Conservation (phyloP, 2,797 vertebrate species). For the Garrulus glandarius region DNA sequence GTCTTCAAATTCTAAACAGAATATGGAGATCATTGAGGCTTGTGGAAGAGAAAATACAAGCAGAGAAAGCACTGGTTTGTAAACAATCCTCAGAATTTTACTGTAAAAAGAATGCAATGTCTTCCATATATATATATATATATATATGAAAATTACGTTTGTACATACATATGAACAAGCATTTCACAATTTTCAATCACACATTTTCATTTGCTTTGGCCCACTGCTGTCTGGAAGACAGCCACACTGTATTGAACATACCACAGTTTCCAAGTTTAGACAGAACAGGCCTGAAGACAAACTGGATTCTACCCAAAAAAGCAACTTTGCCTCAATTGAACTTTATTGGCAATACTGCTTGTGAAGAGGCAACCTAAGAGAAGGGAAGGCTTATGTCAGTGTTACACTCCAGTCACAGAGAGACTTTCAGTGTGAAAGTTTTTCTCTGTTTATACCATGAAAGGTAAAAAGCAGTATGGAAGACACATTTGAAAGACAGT, state of each 20-base stretch:
- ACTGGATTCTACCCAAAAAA: constrained; percentile 5
- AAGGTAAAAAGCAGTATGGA: background rate
- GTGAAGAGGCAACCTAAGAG: background rate
- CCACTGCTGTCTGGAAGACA: background rate
- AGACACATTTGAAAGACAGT: background rate
- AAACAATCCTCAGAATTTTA: background rate
- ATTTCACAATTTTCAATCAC: background rate
- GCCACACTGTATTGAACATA: background rate
- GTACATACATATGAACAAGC: background rate
- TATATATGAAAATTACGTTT: background rate
- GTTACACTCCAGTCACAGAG: background rate
- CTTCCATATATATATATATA: background rate
- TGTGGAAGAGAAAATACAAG: background rate
- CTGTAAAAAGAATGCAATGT: background rate
- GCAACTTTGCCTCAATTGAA: background rate
- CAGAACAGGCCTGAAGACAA: background rate
- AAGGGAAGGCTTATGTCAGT: background rate
- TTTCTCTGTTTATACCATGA: background rate
- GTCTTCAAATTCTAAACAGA: background rate
- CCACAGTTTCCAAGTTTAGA: background rate
- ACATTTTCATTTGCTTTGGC: background rate
- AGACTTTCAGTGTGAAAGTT: background rate
- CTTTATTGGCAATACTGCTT: background rate
- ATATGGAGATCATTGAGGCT: rapidly evolving
- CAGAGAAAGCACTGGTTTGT: background rate